Base-by-base conservation (phyloP, 2,113 vertebrate genomes). In the Gambusia holbrooki region DNA sequence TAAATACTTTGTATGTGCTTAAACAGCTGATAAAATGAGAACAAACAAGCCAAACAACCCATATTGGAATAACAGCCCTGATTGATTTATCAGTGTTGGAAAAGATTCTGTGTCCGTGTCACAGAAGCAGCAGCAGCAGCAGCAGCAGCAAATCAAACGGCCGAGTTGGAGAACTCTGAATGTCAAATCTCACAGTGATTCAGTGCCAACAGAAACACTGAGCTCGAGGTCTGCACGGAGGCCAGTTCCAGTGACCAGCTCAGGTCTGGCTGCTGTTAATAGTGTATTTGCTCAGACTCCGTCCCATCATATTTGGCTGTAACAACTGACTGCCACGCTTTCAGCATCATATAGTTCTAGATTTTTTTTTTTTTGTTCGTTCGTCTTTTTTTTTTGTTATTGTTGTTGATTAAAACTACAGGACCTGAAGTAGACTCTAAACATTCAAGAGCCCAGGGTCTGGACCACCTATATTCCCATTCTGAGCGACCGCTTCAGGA, bases 401-500 rank as follows among this genome's bases (percentile, higher is more conserved):
- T 33, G 32, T 33, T 8, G 32, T 35, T 81, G 35, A 83, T 66
- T 61, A 77, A 85, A 65, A 85, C 77, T 80, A 70, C 70, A 37
- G 84, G 27, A 37, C 71, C 67, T 82, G 79, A 63, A 70, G 77
- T 10, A 51, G 65, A 81, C 33, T 66, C 91, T 93, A 95, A 93
- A 93, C 93, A 93, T 96, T 95, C 89, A 95, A 94, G 35, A 94
- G 91, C 79, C 95, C 94, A 10, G 95, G 90, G 81, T 95, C 94
- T 66, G 93, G 87, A 81, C 93, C 91, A 79, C 89, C 85, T 87
- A 95, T 89, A 89, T 95, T 96, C 75, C 96, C 95, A 75, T 96
- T 97, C 84, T 95, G 95, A 84, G 94, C 86, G 88, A 95, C 94
- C 64, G 86, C 45, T 83, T 93, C 51, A 80, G 91, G 89, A 85